Base-by-base conservation (phyloP, 2,113 vertebrate genomes). In the Hippocampus mohnikei region DNA sequence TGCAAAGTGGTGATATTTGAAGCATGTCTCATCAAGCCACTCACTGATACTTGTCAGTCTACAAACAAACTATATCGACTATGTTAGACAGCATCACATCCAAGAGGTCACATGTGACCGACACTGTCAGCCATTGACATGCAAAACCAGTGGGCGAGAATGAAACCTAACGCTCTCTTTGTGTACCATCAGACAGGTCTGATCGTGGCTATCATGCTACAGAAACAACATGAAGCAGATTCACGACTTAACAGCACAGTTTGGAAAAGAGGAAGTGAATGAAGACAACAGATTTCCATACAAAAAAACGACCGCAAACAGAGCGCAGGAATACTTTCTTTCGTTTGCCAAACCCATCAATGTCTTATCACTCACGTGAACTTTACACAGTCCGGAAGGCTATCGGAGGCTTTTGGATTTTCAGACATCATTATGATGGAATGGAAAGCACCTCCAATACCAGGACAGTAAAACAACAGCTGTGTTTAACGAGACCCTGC, bases 41-140 rank as follows among this genome's bases (percentile, higher is more conserved):
- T 55, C 27, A 48, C n/a, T 8, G 67, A 77, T 9, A 65, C 74
- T 78, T 80, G 21, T 75, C 74, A 67, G 80, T 67, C 71, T 13
- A 61, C 81, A 79, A 74, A 46, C 82, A 78, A 66, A 77, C 79
- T 79, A 0, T 70, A 53, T 4, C 2, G 41, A 44, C 56, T 62
- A 69, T 52, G n/a, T 53, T 53, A 55, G 16, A 55, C 21, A 55
- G 52, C 2, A 62, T 2, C 46, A 46, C n/a, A 41, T 15, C 42
- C 50, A 46, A 42, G 68, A 55, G 3, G 29, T 2, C 59, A 68
- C 20, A 4, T 69, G 82, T 72, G 77, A 71, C 63, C 8, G 20
- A 56, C 4, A 13, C 65, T 77, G 70, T 78, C 61, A 65, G 1
- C 59, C 66, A 60, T 80, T 86, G 70, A 84, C 59, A 78, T 81